A percentile compares a stretch with the other conserved stretches of the same genome.
These are phyloP conservation scores for Indicator indicator DNA, from an alignment of 2,113 vertebrate species.

Conservation along the genomic window DNA sequence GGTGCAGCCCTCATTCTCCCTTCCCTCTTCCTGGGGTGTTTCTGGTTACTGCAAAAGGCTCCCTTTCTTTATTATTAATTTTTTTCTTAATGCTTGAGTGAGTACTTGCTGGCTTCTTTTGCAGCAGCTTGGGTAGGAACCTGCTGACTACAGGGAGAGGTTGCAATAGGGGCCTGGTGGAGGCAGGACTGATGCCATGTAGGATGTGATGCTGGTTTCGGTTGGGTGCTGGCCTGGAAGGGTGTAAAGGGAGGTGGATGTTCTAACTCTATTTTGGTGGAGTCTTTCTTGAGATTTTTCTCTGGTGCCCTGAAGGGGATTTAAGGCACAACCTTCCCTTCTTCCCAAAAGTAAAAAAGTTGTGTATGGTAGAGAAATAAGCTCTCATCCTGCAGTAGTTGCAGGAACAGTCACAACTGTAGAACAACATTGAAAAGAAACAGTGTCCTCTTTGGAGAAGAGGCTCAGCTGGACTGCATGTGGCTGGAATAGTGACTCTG, in stretches of 20 bases:
- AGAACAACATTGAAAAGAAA: background rate
- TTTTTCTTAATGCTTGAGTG: slow-evolving; percentile 65
- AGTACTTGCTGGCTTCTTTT: slow-evolving; percentile 68
- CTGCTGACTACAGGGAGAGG: slow-evolving; percentile 16
- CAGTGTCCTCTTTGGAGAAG: background rate
- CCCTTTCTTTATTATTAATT: slow-evolving; percentile 51
- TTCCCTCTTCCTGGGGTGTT: slow-evolving; percentile 55
- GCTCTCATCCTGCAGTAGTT: background rate
- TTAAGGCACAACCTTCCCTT: background rate
- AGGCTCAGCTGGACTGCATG: background rate
- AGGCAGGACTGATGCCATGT: background rate
- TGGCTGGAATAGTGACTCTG: background rate
- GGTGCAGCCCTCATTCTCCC: slow-evolving; percentile 13
- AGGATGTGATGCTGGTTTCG: background rate
- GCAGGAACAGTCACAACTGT: background rate
- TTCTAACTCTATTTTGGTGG: background rate
- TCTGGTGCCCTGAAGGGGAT: background rate
- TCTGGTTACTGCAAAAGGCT: slow-evolving; percentile 53
- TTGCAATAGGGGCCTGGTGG: slow-evolving; percentile 19
- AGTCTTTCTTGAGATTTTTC: slow-evolving; percentile 5
- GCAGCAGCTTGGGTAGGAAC: slow-evolving; percentile 57
- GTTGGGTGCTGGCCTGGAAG: background rate
- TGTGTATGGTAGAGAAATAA: background rate
- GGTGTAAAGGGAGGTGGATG: background rate
- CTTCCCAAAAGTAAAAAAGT: background rate